Base-by-base conservation (phyloP, 1,140 invertebrate species). In the Zaprionus inermis region DNA sequence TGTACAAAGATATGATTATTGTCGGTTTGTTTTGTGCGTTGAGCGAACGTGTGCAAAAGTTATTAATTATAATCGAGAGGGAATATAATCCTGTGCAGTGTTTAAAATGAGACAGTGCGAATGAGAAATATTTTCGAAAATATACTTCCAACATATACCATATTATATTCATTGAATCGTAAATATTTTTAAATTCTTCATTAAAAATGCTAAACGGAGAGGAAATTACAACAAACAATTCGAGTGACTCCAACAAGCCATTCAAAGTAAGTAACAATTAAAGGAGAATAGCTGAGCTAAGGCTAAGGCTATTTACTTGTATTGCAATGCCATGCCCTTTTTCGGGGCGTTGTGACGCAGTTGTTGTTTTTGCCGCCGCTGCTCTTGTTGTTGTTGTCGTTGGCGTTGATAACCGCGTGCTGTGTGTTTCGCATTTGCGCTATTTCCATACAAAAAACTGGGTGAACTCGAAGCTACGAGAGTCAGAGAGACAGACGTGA, bases 221-320 rank as follows among this genome's bases (percentile, higher is more conserved):
- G 79, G 83, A 89, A 65, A 65, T 66, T 0, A 14, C n/a, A 46
- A 72, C 75, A 72, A 52, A 56, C 30, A 86, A 73, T 32, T 60
- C 51, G 22, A 70, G 63, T 34, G 83, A 88, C 49, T 82, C 80
- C 49, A 83, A 88, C 58, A 88, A 83, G 69, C 80, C 83, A 54
- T 88, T 88, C 46, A 88, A 89, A 89, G 83, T 88, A 81, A 89
- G 83, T 86, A 67, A 6, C 11, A 32, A n/a, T 12, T 20, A 30
- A 41, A 54, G 22, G 5, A 52, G n/a, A 58, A 20, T 56, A 20
- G 2, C 41, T 66, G 28, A 38, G 34, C 55, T 69, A 41, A 55
- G 36, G 49, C 60, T 46, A 41, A 16, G 46, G 9, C 44, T 55
- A 16, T 59, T 41, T 14, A 56, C 22, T 14, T 41, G 41, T 46